phyloP scores from a whole-genome alignment of 2,888 invertebrate species.

The Barypeithes pellucidus region DNA sequence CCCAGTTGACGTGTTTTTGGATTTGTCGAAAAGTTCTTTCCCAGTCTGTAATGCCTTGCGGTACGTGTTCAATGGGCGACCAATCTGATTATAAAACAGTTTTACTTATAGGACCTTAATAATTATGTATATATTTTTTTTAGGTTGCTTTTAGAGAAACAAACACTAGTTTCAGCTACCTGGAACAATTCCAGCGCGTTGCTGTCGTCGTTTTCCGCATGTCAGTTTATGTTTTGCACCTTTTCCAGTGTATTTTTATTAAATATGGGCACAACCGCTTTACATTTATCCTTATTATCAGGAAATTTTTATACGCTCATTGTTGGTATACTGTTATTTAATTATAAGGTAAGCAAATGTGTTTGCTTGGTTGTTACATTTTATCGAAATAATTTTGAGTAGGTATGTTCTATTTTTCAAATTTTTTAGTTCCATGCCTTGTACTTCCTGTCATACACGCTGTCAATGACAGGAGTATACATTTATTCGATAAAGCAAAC shows the following conservation, averaged over 20 bases:
- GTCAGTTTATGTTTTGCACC: slow-evolving; percentile 85
- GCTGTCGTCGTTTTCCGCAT: slow-evolving; percentile 74
- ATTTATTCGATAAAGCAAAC: slow-evolving; percentile 78
- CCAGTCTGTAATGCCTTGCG: too few relatives aligned
- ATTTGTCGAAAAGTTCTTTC: too few relatives aligned
- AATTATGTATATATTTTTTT: slow-evolving; percentile 34
- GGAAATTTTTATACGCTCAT: slow-evolving; percentile 90
- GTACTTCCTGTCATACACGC: slow-evolving; percentile 85
- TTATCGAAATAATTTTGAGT: background rate
- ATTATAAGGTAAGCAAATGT: slow-evolving; percentile 83
- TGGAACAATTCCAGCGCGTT: slow-evolving; percentile 78
- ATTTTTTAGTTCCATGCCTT: slow-evolving; percentile 84
- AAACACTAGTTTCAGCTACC: slow-evolving; percentile 78
- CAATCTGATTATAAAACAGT: too few relatives aligned
- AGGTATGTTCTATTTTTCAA: slow-evolving; percentile 14
- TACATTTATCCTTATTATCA: slow-evolving; percentile 87
- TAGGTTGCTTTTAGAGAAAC: slow-evolving; percentile 78
- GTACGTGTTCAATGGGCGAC: too few relatives aligned
- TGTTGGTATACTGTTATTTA: slow-evolving; percentile 85
- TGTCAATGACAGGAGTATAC: slow-evolving; percentile 84
- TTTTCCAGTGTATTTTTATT: slow-evolving; percentile 83
- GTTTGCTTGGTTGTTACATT: background rate
- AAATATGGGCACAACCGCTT: slow-evolving; percentile 85
- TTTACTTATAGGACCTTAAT: too few relatives aligned
- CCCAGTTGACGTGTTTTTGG: too few relatives aligned